Conservation (phyloP, 2,888 invertebrate genomes). For the Lochmaea capreae region DNA sequence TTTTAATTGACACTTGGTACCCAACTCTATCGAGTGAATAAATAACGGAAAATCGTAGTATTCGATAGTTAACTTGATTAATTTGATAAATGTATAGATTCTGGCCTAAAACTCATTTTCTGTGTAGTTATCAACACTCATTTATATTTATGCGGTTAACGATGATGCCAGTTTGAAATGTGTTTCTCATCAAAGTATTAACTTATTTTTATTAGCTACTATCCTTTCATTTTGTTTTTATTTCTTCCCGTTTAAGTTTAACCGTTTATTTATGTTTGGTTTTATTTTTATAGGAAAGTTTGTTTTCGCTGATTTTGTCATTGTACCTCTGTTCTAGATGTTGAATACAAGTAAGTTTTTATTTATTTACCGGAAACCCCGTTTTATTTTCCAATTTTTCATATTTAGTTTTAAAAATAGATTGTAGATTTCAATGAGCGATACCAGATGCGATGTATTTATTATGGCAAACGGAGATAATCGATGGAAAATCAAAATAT, state of each 20-base stretch:
- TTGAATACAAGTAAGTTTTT: constrained; percentile 71
- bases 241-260: constrained; percentile 57
- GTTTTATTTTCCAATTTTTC: not conserved
- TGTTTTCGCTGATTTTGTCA: constrained; percentile 46
- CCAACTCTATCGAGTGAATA: not conserved
- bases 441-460: not conserved
- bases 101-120: constrained; percentile 15
- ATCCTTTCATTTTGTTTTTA: constrained; percentile 58
- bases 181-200: constrained; percentile 27
- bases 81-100: not conserved
- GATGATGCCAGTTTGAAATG: constrained; percentile 9
- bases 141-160: constrained; percentile 13
- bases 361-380: constrained; percentile 49
- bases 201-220: constrained; percentile 45
- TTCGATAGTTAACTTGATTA: not conserved
- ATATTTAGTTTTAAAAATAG: not conserved
- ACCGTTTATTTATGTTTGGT: constrained; percentile 63
- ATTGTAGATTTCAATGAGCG: not conserved
- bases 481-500: not conserved
- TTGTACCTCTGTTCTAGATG: constrained; percentile 60
- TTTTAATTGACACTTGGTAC: no score
- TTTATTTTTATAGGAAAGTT: constrained; percentile 62
- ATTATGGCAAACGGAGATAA: not conserved
- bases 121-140: constrained; percentile 5
- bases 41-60: not conserved